A percentile compares a stretch with the other conserved stretches of the same genome.
phyloP scores from a whole-genome alignment of 2,888 invertebrate genomes.

The Mimas tiliae region DNA sequence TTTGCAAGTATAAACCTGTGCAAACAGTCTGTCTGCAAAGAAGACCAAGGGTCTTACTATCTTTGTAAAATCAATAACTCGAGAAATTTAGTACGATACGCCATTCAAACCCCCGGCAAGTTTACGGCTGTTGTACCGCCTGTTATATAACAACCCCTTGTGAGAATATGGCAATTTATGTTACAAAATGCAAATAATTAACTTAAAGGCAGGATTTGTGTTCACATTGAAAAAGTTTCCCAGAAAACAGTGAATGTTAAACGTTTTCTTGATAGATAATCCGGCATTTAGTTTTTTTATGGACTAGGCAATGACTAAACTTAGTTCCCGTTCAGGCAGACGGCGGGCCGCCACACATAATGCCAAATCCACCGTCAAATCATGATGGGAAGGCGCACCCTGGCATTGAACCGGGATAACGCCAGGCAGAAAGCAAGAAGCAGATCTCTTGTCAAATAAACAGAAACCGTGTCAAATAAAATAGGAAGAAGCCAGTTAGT shows the following conservation, averaged over 20 bases:
- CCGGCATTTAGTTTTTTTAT: too few relatives aligned
- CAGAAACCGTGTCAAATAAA: slow-evolving; percentile 30
- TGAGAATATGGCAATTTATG: slow-evolving; percentile 25
- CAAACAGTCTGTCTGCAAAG: slow-evolving; percentile 27
- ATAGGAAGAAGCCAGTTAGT: slow-evolving; percentile 45
- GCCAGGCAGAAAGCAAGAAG: too few relatives aligned
- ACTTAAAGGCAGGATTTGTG: not conserved
- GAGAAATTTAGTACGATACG: slow-evolving; percentile 51
- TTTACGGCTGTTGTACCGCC: slow-evolving; percentile 43
- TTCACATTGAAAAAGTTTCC: not conserved
- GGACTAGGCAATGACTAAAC: too few relatives aligned
- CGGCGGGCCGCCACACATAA: too few relatives aligned
- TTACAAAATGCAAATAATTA: not conserved
- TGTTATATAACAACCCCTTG: slow-evolving; percentile 42
- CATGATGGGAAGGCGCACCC: too few relatives aligned
- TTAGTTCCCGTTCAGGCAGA: too few relatives aligned
- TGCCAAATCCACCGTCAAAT: too few relatives aligned
- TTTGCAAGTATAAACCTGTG: slow-evolving; percentile 27
- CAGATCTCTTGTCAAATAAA: too few relatives aligned
- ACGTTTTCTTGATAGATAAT: too few relatives aligned
- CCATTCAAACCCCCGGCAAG: slow-evolving; percentile 49
- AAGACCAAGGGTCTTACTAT: slow-evolving; percentile 21
- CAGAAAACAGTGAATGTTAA: too few relatives aligned
- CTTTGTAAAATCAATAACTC: slow-evolving; percentile 51
- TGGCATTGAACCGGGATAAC: too few relatives aligned